phyloP scores from a whole-genome alignment of 2,888 invertebrate species.

The Cremastinae sp. region DNA sequence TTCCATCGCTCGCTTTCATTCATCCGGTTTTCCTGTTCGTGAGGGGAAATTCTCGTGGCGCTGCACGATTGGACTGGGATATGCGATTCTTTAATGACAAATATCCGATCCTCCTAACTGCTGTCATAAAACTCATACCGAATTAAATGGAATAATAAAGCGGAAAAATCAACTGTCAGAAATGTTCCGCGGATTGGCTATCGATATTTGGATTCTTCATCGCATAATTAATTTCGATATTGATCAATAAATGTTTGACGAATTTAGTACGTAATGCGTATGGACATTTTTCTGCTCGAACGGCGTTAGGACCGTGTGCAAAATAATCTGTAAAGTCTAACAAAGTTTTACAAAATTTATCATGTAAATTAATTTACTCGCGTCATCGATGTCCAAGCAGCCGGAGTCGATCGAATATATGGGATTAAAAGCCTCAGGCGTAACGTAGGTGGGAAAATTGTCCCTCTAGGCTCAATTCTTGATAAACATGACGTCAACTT shows the following conservation, averaged over 20 bases:
- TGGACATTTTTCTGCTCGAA: too few relatives aligned
- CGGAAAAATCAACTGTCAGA: too few relatives aligned
- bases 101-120: background rate
- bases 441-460: conserved; percentile 8
- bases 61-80: conserved; percentile 10
- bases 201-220: too few relatives aligned
- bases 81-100: conserved; percentile 23
- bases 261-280: too few relatives aligned
- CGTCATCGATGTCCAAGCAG: conserved; percentile 67
- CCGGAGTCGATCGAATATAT: conserved; percentile 65
- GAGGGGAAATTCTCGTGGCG: conserved; percentile 12
- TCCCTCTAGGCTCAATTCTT: conserved; percentile 45
- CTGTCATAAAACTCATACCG: too few relatives aligned
- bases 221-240: too few relatives aligned
- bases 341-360: too few relatives aligned
- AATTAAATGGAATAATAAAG: too few relatives aligned
- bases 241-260: too few relatives aligned
- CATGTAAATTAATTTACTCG: conserved; percentile 69
- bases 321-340: too few relatives aligned
- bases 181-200: too few relatives aligned
- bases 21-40: conserved; percentile 17
- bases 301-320: too few relatives aligned
- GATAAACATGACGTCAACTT: conserved; percentile 36
- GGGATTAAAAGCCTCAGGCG: conserved; percentile 60
- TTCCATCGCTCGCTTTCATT: conserved; percentile 32